Conservation (phyloP, 2,797 vertebrate genomes). For the Heterohyrax brucei region DNA sequence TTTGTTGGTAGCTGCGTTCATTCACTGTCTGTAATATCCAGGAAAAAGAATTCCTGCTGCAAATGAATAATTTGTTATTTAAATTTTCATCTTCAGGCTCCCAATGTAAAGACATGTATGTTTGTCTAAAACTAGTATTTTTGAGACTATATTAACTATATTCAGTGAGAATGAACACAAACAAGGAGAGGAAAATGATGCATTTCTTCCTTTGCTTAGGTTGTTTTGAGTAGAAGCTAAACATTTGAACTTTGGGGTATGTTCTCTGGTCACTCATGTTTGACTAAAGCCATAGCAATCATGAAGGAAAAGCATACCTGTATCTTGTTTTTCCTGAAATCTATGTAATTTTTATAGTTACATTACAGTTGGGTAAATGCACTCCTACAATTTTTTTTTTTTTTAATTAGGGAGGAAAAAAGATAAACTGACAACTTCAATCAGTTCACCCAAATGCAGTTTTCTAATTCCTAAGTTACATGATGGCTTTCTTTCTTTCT, state of each 20-base stretch:
- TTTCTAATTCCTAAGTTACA: conserved; percentile 87
- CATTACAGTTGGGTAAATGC: conserved; percentile 83
- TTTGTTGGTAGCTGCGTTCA: too few species aligned
- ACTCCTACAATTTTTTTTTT: conserved; percentile 88
- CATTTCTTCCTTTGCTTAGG: conserved; percentile 83
- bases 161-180: conserved; percentile 74
- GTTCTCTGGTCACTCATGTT: conserved; percentile 74
- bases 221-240: conserved; percentile 85
- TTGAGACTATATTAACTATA: conserved; percentile 62
- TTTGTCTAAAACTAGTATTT: conserved; percentile 75
- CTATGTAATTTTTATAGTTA: conserved; percentile 87
- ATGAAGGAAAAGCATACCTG: conserved; percentile 77
- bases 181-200: conserved; percentile 85
- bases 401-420: conserved; percentile 72
- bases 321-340: conserved; percentile 86
- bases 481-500: conserved; percentile 84
- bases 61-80: conserved; percentile 58
- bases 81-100: conserved; percentile 62
- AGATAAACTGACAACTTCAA: conserved; percentile 78
- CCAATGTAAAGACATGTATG: conserved; percentile 69
- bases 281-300: conserved; percentile 83
- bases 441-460: conserved; percentile 88
- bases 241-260: neutral
- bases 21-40: too few species aligned
- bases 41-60: neutral